phyloP scores from a whole-genome alignment of 2,888 invertebrate genomes.

The Lacanobia oleracea region DNA sequence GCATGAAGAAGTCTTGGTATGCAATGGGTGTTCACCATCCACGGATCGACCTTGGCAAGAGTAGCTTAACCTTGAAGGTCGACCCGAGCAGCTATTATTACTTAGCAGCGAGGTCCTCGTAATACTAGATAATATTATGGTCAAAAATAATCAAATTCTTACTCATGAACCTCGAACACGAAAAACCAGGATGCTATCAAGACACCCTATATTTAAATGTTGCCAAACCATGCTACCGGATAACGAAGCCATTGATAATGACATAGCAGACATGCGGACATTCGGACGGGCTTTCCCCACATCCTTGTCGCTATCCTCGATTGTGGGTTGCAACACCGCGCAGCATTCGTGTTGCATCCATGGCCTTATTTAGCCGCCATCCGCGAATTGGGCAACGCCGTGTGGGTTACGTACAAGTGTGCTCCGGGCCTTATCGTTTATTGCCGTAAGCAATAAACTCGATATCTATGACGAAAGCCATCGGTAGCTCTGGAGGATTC shows the following conservation, averaged over 20 bases:
- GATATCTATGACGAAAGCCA: conserved; percentile 30
- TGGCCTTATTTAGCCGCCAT: conserved; percentile 64
- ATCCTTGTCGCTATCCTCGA: conserved; percentile 75
- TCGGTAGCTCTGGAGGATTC: not conserved
- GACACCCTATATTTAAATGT: conserved; percentile 43
- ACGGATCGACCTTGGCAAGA: not conserved
- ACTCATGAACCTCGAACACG: not conserved
- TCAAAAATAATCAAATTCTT: not conserved
- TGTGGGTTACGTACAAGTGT: conserved; percentile 47
- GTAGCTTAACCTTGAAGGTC: not conserved
- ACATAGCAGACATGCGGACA: conserved; percentile 57
- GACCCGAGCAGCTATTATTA: not conserved
- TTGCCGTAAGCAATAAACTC: conserved; percentile 31
- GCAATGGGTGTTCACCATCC: not conserved
- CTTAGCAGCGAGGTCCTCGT: not conserved
- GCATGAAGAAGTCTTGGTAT: not conserved
- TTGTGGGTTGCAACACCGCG: conserved; percentile 65
- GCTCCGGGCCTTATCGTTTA: conserved; percentile 39
- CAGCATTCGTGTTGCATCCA: conserved; percentile 64
- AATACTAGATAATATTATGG: not conserved
- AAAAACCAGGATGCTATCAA: conserved; percentile 16
- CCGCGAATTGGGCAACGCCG: conserved; percentile 70
- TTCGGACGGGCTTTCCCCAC: conserved; percentile 69
- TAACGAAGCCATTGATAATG: conserved; percentile 39
- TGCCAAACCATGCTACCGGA: conserved; percentile 50